Conservation (phyloP, 2,797 vertebrate genomes). For the Halcyon smyrnensis region DNA sequence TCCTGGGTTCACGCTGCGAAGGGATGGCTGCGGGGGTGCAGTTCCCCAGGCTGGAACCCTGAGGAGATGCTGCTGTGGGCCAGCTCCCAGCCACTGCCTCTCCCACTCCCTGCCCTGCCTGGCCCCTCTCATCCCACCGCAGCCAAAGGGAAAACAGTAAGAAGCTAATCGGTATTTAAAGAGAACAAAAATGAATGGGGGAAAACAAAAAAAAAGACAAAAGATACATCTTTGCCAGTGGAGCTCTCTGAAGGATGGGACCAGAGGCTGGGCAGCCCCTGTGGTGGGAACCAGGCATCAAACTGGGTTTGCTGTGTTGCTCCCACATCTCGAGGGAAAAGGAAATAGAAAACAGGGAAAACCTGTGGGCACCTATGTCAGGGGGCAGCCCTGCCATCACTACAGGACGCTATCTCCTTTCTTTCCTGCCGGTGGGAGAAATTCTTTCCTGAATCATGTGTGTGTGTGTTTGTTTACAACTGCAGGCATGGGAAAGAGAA, state of each 20-base stretch:
- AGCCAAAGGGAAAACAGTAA: not conserved
- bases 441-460: not conserved
- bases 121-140: not conserved
- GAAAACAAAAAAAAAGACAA: no score
- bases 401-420: not conserved
- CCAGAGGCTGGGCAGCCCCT: not conserved
- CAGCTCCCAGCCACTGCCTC: not conserved
- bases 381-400: not conserved
- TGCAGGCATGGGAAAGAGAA: not conserved
- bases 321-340: not conserved
- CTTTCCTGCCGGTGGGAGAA: not conserved
- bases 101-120: not conserved
- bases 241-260: not conserved
- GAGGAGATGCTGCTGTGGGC: not conserved
- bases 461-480: not conserved
- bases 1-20: rapidly evolving
- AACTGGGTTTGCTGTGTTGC: not conserved
- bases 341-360: not conserved
- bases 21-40: rapidly evolving
- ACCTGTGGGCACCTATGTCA: not conserved
- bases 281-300: not conserved
- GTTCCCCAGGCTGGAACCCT: not conserved
- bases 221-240: not conserved
- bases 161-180: not conserved
- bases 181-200: not conserved